A percentile compares a stretch with the other conserved stretches of the same genome.
phyloP scores from a whole-genome alignment of 2,888 invertebrate genomes.

The Mesochorus sp. region DNA sequence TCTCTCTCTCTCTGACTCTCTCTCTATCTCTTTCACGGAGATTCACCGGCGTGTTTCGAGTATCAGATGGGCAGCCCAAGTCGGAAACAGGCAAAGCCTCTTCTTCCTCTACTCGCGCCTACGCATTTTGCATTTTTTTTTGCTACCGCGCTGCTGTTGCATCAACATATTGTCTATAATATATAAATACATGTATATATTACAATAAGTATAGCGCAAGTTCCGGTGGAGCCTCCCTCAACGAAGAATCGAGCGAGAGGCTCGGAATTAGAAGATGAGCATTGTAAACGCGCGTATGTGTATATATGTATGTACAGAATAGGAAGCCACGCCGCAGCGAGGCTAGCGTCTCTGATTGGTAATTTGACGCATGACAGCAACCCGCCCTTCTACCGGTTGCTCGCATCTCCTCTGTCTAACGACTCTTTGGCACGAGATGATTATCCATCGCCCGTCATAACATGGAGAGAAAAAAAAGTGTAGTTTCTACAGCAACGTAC shows the following conservation, averaged over 20 bases:
- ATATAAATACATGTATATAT: no score
- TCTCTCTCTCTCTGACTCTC: conserved; percentile 21
- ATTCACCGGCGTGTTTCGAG: background rate
- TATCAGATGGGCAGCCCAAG: no score
- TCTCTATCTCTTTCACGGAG: conserved; percentile 47
- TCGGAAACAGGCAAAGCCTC: no score
- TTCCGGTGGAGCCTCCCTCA: conserved; percentile 58
- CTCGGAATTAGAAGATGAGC: background rate
- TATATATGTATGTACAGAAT: background rate
- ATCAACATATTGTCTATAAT: no score
- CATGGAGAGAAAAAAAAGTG: conserved; percentile 1
- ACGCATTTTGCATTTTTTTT: no score
- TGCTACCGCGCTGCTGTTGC: no score
- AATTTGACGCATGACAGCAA: conserved; percentile 77
- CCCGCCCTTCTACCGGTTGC: conserved; percentile 66
- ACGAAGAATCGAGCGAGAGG: conserved; percentile 65
- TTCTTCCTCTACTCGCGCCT: no score
- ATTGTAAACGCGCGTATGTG: background rate
- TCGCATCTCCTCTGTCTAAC: conserved; percentile 56
- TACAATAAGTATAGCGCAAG: conserved; percentile 55
- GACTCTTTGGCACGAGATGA: conserved; percentile 62
- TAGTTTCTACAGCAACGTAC: no score
- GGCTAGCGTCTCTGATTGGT: conserved; percentile 76
- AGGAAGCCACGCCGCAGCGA: conserved; percentile 51
- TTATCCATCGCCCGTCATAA: conserved; percentile 9